Conservation (phyloP, 2,888 invertebrate species). For the Crematogaster levior region DNA sequence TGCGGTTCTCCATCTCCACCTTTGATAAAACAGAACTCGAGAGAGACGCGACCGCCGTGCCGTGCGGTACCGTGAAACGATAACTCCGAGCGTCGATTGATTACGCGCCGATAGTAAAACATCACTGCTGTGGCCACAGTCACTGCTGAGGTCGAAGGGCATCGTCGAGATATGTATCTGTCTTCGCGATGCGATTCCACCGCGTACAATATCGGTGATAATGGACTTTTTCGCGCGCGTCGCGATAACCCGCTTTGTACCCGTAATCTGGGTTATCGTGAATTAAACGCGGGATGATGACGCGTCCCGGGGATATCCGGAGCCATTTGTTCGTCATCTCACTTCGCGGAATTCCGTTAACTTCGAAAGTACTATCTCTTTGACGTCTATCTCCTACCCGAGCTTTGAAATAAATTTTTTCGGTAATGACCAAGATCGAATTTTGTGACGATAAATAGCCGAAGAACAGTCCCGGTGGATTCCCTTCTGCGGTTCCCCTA, state of each 20-base stretch:
- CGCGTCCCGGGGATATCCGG: background rate
- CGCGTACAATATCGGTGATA: background rate
- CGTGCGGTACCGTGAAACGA: constrained; percentile 25
- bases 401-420: background rate
- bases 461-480: background rate
- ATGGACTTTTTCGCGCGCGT: background rate
- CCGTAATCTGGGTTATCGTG: constrained; percentile 43
- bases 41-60: background rate
- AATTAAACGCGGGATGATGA: background rate
- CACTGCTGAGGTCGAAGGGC: background rate
- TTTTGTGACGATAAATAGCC: background rate
- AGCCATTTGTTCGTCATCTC: background rate
- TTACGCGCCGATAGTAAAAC: constrained; percentile 45
- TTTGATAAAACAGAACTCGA: constrained; percentile 46
- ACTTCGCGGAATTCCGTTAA: background rate
- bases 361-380: background rate
- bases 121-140: background rate
- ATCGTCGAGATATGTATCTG: constrained; percentile 1
- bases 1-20: constrained; percentile 24
- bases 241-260: constrained; percentile 33
- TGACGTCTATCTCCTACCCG: background rate
- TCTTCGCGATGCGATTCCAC: background rate
- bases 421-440: background rate
- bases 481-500: background rate
- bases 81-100: constrained; percentile 41